phyloP scores from a whole-genome alignment of 2,113 vertebrate genomes.

The Tapirus terrestris region DNA sequence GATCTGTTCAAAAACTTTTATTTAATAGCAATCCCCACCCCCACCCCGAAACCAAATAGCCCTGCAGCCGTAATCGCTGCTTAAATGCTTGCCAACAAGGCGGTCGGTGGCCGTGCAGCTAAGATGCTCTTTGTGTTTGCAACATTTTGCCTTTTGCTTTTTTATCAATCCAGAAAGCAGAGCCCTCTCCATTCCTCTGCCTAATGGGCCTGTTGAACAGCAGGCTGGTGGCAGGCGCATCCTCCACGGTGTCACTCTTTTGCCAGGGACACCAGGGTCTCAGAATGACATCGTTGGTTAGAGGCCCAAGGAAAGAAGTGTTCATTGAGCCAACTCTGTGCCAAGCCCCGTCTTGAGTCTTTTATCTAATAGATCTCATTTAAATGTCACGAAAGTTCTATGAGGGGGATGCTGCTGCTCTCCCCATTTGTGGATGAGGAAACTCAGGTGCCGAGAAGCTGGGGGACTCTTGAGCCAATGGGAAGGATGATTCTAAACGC shows the following conservation, averaged over 20 bases:
- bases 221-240: not conserved
- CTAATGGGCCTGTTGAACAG: not conserved
- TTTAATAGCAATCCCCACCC: not conserved
- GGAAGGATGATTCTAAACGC: not conserved
- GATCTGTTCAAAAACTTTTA: not conserved
- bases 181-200: not conserved
- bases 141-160: not conserved
- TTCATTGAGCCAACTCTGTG: not conserved
- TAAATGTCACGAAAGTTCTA: not conserved
- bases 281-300: not conserved
- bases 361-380: not conserved
- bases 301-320: not conserved
- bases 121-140: rapidly evolving
- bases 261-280: not conserved
- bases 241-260: rapidly evolving
- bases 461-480: not conserved
- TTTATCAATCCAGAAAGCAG: not conserved
- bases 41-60: not conserved
- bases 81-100: rapidly evolving
- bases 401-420: not conserved
- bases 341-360: not conserved
- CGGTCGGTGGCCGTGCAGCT: rapidly evolving
- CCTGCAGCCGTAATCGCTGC: too few relatives aligned
- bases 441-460: not conserved
- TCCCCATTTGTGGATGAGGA: not conserved